Evolutionary conservation across 2,888 invertebrate species (phyloP).

Genomic region (Drosophila multiciliata): DNA sequence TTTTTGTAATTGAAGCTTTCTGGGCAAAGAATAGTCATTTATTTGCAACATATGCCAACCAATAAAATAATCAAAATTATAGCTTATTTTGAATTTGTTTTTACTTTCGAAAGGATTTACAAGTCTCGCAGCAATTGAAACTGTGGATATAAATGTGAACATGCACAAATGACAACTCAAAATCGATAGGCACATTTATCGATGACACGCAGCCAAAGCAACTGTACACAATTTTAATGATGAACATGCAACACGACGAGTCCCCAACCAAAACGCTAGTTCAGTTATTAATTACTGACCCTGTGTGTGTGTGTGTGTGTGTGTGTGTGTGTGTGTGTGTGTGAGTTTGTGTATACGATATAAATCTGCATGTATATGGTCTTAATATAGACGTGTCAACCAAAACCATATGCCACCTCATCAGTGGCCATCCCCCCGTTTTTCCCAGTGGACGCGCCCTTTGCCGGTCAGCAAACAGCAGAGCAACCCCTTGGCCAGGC

Average conservation of each 20-base stretch:
- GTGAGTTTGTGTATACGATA: conserved; percentile 5
- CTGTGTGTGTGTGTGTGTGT: background rate
- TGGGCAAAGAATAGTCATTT: background rate
- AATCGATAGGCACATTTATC: background rate
- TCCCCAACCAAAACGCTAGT: conserved; percentile 38
- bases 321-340: background rate
- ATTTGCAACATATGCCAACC: background rate
- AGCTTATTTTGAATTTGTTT: too few species aligned
- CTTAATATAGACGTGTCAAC: conserved; percentile 46
- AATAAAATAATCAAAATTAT: too few species aligned
- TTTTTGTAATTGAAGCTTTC: background rate
- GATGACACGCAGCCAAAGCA: conserved; percentile 12
- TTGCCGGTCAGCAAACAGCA: conserved; percentile 26
- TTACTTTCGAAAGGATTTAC: background rate
- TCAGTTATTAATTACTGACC: conserved; percentile 56
- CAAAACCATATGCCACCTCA: conserved; percentile 6
- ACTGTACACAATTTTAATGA: background rate
- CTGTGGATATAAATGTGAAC: background rate
- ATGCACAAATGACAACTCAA: background rate
- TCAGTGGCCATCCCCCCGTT: too few species aligned
- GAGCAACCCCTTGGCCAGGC: conserved; percentile 33
- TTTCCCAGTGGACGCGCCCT: conserved; percentile 37
- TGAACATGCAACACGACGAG: conserved; percentile 23
- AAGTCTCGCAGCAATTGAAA: background rate
- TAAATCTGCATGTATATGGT: conserved; percentile 42